Evolutionary conservation across 92 coral and sea anemone genomes (phyloP).

Genomic region (Bergia puertoricense): DNA sequence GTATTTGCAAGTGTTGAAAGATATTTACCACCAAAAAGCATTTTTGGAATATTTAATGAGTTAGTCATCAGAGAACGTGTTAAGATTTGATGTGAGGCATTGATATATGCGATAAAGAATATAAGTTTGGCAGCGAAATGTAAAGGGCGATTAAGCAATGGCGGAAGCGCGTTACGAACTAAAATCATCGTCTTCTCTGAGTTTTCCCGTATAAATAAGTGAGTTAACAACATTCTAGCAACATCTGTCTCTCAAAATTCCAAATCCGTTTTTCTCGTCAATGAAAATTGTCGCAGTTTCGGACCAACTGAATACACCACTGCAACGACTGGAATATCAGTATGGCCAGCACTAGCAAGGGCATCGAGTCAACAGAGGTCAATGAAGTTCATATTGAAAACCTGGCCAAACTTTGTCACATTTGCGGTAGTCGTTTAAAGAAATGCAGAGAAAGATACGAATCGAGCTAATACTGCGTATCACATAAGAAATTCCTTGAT

Average conservation of each 20-base stretch:
- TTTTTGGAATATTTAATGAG: slow-evolving; percentile 14
- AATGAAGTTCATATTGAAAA: not conserved
- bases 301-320: not conserved
- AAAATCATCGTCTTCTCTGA: not conserved
- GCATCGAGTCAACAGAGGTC: not conserved
- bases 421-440: not conserved
- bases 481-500: not conserved
- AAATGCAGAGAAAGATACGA: slow-evolving; percentile 7
- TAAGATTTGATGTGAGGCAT: not conserved
- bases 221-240: not conserved
- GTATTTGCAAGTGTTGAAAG: slow-evolving; percentile 11
- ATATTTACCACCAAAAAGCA: not conserved
- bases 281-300: slow-evolving; percentile 22
- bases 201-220: not conserved
- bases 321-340: not conserved
- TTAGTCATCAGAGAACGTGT: slow-evolving; percentile 17
- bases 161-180: slow-evolving; percentile 17
- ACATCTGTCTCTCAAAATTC: not conserved
- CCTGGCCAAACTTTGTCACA: not conserved
- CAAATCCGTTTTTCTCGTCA: slow-evolving; percentile 7
- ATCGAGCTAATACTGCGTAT: not conserved
- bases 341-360: not conserved
- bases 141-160: not conserved
- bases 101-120: not conserved
- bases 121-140: not conserved